Base-by-base conservation (phyloP, 1,140 invertebrate species). In the Lordiphosa collinella region DNA sequence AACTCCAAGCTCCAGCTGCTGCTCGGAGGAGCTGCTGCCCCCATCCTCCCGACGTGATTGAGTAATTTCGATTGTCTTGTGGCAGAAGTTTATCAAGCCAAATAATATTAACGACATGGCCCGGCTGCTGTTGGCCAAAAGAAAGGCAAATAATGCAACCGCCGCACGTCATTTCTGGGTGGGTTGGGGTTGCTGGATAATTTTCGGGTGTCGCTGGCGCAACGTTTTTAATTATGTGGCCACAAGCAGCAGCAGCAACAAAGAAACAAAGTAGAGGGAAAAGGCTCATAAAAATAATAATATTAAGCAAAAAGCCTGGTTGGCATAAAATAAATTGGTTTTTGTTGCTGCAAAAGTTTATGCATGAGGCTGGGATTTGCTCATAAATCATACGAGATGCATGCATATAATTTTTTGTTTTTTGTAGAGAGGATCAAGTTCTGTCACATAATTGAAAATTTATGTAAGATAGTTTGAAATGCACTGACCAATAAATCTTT, bases 11-110 rank as follows among this genome's bases (percentile, higher is more conserved):
- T n/a, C 10, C 31, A 22, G 13, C 7, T 6, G n/a, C 22, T 16
- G 10, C 16, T n/a, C n/a, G n/a, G n/a, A n/a, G n/a, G n/a, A n/a
- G n/a, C 54, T 12, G 38, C 35, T 44, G 36, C 53, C 31, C 35
- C 37, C 43, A 22, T 22, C 41, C 50, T 47, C 56, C 49, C 53
- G 65, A 72, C 57, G 68, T 84, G 78, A 84, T 84, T 84, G 78
- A 84, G 78, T 84, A 84, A 84, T 84, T 84, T 84, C 64, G 78
- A 84, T 84, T 84, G 78, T 84, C 78, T 84, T 78, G 78, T 84
- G 78, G 78, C 78, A 84, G 78, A 84, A 84, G 78, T 84, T 84
- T 84, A 84, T 84, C 78, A 84, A 82, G 72, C 63, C 71, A 75
- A 84, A 84, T 84, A 84, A 84, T 84, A 84, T 84, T 84, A 84